Conservation (phyloP, 2,797 vertebrate genomes). For the Setipinna tenuifilis region DNA sequence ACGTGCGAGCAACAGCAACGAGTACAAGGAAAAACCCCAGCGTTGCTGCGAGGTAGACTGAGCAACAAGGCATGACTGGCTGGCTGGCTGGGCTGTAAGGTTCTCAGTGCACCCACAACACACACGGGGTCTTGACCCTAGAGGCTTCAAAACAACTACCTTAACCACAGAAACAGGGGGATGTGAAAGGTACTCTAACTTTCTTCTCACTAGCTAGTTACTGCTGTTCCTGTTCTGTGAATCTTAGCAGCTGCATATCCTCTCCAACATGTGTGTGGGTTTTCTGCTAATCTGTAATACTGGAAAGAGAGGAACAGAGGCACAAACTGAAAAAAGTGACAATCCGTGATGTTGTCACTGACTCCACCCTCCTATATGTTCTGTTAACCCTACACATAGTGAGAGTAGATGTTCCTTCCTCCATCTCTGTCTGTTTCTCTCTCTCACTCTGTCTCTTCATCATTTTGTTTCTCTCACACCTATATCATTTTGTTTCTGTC, state of each 20-base stretch:
- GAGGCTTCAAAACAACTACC: background rate
- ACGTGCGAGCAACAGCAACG: background rate
- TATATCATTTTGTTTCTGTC: too few species aligned
- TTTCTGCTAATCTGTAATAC: constrained; percentile 4
- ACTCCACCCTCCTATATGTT: background rate
- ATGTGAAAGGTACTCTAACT: background rate
- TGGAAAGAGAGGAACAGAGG: background rate
- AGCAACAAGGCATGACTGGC: background rate
- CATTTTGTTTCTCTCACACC: background rate
- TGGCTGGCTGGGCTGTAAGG: background rate
- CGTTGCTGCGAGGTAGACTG: background rate
- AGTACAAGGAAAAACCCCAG: background rate
- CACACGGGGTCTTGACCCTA: background rate
- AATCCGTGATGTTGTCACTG: background rate
- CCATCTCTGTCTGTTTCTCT: too few species aligned
- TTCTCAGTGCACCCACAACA: background rate
- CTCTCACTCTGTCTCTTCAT: background rate
- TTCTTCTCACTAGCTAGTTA: background rate
- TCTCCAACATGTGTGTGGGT: background rate
- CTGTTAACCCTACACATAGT: background rate
- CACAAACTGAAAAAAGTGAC: background rate
- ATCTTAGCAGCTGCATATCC: background rate
- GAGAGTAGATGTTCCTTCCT: background rate
- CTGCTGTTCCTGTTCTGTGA: constrained; percentile 1
- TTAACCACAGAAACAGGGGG: background rate